phyloP scores from a whole-genome alignment of 2,113 vertebrate genomes.

The Aegithalos caudatus region DNA sequence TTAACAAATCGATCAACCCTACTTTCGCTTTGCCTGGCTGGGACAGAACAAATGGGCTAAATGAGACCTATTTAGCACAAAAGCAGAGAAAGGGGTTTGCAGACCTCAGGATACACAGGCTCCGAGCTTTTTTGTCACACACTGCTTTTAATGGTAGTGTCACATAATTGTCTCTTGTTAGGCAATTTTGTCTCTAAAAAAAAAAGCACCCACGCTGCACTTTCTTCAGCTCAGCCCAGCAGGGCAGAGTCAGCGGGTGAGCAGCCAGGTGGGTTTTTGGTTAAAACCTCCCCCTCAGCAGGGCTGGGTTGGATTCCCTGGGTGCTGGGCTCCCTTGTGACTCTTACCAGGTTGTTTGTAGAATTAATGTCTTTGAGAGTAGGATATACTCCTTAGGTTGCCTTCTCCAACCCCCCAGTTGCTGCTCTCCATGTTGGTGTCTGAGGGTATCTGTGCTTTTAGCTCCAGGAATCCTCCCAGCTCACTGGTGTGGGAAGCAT shows the following conservation, averaged over 20 bases:
- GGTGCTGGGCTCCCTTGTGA: not conserved
- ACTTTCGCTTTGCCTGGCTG: constrained; percentile 49
- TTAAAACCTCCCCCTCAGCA: not conserved
- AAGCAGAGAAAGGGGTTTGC: not conserved
- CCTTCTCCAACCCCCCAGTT: accelerated
- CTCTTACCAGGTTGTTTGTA: not conserved
- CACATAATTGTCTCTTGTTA: constrained; percentile 16
- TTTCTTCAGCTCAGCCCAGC: not conserved
- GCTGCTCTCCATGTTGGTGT: accelerated
- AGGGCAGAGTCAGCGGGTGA: not conserved
- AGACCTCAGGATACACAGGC: not conserved
- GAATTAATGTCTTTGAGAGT: not conserved
- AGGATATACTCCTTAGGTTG: not conserved
- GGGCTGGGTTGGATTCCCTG: not conserved
- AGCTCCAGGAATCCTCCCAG: not conserved
- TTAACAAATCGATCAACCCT: constrained; percentile 74
- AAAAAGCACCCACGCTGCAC: not conserved
- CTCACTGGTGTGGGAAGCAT: not conserved
- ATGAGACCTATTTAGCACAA: constrained; percentile 28
- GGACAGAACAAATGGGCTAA: constrained; percentile 68
- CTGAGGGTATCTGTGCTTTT: not conserved
- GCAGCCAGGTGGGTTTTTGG: not conserved
- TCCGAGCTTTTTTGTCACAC: not conserved
- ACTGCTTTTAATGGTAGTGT: not conserved
- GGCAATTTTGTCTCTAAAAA: not conserved